Evolutionary conservation across 2,113 vertebrate genomes (phyloP).

Genomic region (Trichomycterus rosablanca): DNA sequence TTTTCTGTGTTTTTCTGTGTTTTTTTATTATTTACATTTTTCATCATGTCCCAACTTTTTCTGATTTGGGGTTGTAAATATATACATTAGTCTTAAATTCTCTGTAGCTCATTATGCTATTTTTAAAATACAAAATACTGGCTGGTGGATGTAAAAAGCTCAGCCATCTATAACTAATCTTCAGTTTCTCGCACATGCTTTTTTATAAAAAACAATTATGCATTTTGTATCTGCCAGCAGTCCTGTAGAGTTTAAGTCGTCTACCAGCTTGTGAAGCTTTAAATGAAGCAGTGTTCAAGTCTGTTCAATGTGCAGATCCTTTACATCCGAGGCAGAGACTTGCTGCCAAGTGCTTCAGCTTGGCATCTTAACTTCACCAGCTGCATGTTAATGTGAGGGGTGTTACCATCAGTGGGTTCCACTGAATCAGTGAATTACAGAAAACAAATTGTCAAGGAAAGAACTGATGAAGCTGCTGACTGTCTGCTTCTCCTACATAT

Average conservation of each 20-base stretch:
- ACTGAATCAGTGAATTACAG: constrained; percentile 70
- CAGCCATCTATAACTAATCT: too few species aligned
- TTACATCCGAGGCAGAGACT: background rate
- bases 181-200: too few species aligned
- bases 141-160: too few species aligned
- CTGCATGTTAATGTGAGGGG: constrained; percentile 60
- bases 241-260: background rate
- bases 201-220: too few species aligned
- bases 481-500: constrained; percentile 30
- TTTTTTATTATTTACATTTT: too few species aligned
- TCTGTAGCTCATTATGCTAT: too few species aligned
- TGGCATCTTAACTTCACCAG: constrained; percentile 17
- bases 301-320: background rate
- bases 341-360: constrained; percentile 7
- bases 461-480: constrained; percentile 53
- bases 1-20: too few species aligned
- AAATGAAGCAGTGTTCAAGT: background rate
- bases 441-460: constrained; percentile 25
- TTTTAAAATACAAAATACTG: too few species aligned
- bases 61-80: too few species aligned
- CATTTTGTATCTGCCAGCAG: background rate
- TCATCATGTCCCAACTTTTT: too few species aligned
- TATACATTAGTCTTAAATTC: too few species aligned
- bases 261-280: background rate
- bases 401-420: constrained; percentile 84